Percentiles rank a stretch among this genome's conserved stretches.
phyloP scores from a whole-genome alignment of 1,140 invertebrate species.

The Ceratosolen solmsi region DNA sequence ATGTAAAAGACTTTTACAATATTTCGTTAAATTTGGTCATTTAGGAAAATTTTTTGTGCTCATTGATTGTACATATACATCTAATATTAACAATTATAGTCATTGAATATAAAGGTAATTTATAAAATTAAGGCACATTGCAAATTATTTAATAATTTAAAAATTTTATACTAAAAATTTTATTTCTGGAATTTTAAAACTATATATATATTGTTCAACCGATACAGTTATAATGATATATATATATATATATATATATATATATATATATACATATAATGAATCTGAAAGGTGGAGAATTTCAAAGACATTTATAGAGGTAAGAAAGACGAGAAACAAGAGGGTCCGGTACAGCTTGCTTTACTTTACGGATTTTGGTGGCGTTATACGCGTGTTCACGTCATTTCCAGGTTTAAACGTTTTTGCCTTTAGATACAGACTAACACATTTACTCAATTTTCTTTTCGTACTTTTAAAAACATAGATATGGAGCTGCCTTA shows the following conservation, averaged over 20 bases:
- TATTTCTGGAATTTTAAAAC: too few species aligned
- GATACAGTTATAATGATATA: too few species aligned
- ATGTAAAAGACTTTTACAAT: too few species aligned
- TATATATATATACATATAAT: background rate
- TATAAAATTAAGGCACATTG: too few species aligned
- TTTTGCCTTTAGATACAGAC: constrained; percentile 2
- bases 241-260: background rate
- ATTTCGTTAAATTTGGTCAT: too few species aligned
- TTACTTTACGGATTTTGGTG: constrained; percentile 37
- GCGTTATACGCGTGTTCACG: constrained; percentile 27
- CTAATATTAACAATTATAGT: too few species aligned
- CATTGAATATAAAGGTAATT: too few species aligned
- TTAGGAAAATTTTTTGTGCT: too few species aligned
- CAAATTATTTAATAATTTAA: too few species aligned
- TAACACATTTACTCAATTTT: background rate
- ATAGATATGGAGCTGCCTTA: background rate
- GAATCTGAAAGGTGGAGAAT: constrained; percentile 6
- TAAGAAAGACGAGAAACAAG: constrained; percentile 1
- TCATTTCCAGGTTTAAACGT: constrained; percentile 27
- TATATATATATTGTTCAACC: too few species aligned
- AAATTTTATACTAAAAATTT: too few species aligned
- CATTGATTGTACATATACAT: too few species aligned
- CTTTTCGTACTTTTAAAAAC: background rate
- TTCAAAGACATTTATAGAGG: constrained; percentile 36
- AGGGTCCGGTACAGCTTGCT: constrained; percentile 5